Evolutionary conservation across 1,140 invertebrate species (phyloP), one percentile per base, ranked within the genome.

Genomic region (Eulimnadia texana): DNA sequence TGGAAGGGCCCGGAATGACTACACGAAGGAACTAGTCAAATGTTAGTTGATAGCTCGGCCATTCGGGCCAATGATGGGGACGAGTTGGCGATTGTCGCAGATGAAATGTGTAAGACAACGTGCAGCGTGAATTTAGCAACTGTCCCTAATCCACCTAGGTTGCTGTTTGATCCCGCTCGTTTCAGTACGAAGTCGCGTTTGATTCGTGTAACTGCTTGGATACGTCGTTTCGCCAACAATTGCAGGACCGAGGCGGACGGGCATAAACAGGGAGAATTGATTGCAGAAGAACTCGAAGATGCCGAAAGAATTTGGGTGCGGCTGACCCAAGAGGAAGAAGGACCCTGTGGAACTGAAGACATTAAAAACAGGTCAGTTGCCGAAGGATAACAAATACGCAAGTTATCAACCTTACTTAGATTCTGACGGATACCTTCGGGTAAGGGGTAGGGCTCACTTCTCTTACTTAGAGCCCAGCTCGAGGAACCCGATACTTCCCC

Each of bases 151-250:
- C n/a, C n/a, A n/a, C n/a, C n/a, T n/a, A n/a, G n/a, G n/a, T n/a
- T n/a, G n/a, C n/a, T n/a, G n/a, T n/a, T n/a, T n/a, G n/a, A n/a
- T n/a, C n/a, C n/a, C n/a, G n/a, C n/a, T n/a, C n/a, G n/a, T n/a
- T n/a, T n/a, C n/a, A n/a, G n/a, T n/a, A n/a, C n/a, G n/a, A n/a
- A n/a, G n/a, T n/a, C n/a, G n/a, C n/a, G n/a, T n/a, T n/a, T n/a
- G n/a, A n/a, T n/a, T n/a, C n/a, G n/a, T n/a, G n/a, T n/a, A n/a
- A n/a, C n/a, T n/a, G n/a, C n/a, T n/a, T 53, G 51, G 6, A 65
- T 70, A 57, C 63, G 68, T 10, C 51, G 51, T 3, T 60, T 66
- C 19, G 23, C 42, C n/a, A 54, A 69, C 0, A 70, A 70, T 47
- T 47, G 42, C 42, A 47, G n/a, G n/a, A 10, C n/a, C 10, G 10